A percentile compares a stretch with the other conserved stretches of the same genome.
These are phyloP conservation scores for Myotis planiceps DNA, from an alignment of 2,797 vertebrate genomes.

Conservation along the genomic window DNA sequence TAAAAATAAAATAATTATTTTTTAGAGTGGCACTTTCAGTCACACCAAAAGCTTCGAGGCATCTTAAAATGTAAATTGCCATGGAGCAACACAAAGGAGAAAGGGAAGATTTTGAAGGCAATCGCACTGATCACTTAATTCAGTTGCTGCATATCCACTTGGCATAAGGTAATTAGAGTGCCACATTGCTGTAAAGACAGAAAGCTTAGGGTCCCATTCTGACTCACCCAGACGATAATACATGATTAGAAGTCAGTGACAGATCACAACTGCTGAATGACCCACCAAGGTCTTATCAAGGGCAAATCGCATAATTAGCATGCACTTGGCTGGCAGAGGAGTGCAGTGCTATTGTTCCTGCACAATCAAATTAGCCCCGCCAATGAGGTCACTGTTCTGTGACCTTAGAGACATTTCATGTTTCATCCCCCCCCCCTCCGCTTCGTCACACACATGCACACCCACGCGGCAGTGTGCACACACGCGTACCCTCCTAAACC, in stretches of 20 bases:
- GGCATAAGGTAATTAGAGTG: slow-evolving; percentile 94
- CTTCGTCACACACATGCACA: background rate
- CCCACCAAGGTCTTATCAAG: slow-evolving; percentile 97
- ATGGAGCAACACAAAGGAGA: slow-evolving; percentile 90
- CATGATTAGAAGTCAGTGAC: slow-evolving; percentile 99
- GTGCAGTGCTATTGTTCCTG: slow-evolving; percentile 92
- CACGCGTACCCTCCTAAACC: background rate
- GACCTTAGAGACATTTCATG: slow-evolving; percentile 90
- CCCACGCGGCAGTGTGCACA: slow-evolving; percentile 66
- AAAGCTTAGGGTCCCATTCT: slow-evolving; percentile 92
- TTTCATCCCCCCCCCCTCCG: slow-evolving; percentile 80
- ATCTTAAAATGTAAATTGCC: slow-evolving; percentile 92
- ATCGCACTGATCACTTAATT: slow-evolving; percentile 92
- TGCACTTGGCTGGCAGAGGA: slow-evolving; percentile 93
- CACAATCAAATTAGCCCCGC: slow-evolving; percentile 97
- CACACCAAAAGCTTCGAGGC: slow-evolving; percentile 85
- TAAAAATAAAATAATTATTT: slow-evolving; percentile 85
- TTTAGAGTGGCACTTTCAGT: slow-evolving; percentile 85
- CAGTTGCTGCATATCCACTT: slow-evolving; percentile 92
- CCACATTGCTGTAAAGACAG: slow-evolving; percentile 90
- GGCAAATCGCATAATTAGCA: slow-evolving; percentile 96
- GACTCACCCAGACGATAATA: slow-evolving; percentile 95
- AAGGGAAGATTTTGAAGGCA: slow-evolving; percentile 90
- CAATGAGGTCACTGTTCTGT: slow-evolving; percentile 94
- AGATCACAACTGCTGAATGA: slow-evolving; percentile 98